Evolutionary conservation across 2,888 invertebrate species (phyloP), one percentile per base, ranked within the genome.

Genomic region (Pyralis farinalis): DNA sequence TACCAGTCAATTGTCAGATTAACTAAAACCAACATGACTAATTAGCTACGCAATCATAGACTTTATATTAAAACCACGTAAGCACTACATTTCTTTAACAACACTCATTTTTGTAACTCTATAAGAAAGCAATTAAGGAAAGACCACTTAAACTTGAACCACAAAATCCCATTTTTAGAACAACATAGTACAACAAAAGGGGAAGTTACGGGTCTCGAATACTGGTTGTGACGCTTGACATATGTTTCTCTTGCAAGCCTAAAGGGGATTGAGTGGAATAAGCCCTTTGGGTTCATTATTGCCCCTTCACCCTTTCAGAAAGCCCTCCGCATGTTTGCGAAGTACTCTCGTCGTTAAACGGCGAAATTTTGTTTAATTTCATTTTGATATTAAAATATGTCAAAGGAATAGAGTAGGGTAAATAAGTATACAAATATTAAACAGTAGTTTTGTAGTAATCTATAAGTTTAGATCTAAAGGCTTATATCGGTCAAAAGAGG

Each of bases 201-300:
- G 51, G 58, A 47, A 45, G 44, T 46, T 35, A 52, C 40, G 50
- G 67, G 41, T 63, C 60, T 51, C 2, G 29, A 42, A 46, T 16
- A 42, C 40, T 62, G 69, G 73, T 56, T 49, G 56, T 59, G 63
- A 61, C 62, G 72, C 57, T 66, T 78, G 85, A 84, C 85, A 85
- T 86, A 85, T 83, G 85, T 78, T 82, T 64, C 59, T 68, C 54
- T 66, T 61, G 71, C 65, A 67, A 77, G 72, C 68, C 64, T 53
- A 70, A 63, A 68, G 68, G 82, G 80, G 78, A 74, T 77, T 68
- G 83, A 81, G 78, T 80, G 80, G 73, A 71, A 71, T 82, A 84
- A 85, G 79, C 85, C 80, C 77, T 75, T 74, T 72, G 73, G 74
- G 73, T 71, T 80, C 77, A 84, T 85, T 85, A 84, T 79, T 79